A percentile compares a stretch with the other conserved stretches of the same genome.
Conservation (phyloP, 2,888 invertebrate genomes). For the Amiota mariae region DNA sequence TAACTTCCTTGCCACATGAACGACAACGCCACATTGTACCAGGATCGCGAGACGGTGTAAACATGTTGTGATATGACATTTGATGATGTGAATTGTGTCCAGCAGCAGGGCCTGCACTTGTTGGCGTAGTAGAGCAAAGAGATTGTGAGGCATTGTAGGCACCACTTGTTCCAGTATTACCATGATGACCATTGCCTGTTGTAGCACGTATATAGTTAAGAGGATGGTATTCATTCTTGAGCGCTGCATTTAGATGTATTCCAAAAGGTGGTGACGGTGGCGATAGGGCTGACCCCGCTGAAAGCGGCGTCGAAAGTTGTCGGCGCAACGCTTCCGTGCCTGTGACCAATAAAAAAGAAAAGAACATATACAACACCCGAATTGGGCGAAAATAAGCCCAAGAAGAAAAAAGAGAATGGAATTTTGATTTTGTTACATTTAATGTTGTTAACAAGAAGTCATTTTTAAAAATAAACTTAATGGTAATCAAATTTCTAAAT, state of each 20-base stretch:
- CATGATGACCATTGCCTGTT: slow-evolving; percentile 52
- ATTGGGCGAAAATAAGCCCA: slow-evolving; percentile 74
- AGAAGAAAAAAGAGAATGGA: slow-evolving; percentile 62
- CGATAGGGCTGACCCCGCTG: slow-evolving; percentile 71
- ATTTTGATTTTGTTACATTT: slow-evolving; percentile 42
- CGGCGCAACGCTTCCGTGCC: slow-evolving; percentile 56
- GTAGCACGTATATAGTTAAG: slow-evolving; percentile 64
- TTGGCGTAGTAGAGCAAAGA: slow-evolving; percentile 53
- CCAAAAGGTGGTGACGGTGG: slow-evolving; percentile 68
- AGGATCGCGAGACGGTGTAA: slow-evolving; percentile 82
- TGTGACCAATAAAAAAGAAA: slow-evolving; percentile 74
- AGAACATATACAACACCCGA: slow-evolving; percentile 72
- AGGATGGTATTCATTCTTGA: slow-evolving; percentile 71
- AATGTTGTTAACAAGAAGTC: slow-evolving; percentile 37
- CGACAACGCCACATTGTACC: slow-evolving; percentile 87
- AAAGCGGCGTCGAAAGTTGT: slow-evolving; percentile 64
- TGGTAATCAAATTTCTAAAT: slow-evolving; percentile 35
- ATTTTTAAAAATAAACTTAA: slow-evolving; percentile 33
- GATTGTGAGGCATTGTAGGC: slow-evolving; percentile 61
- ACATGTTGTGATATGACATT: slow-evolving; percentile 89
- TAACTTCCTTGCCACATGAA: slow-evolving; percentile 88
- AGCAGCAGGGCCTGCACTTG: slow-evolving; percentile 46
- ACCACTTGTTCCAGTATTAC: slow-evolving; percentile 37
- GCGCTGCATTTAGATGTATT: slow-evolving; percentile 69
- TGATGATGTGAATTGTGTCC: slow-evolving; percentile 73